Conservation (phyloP, 1,140 invertebrate genomes). For the Dysdera silvatica region DNA sequence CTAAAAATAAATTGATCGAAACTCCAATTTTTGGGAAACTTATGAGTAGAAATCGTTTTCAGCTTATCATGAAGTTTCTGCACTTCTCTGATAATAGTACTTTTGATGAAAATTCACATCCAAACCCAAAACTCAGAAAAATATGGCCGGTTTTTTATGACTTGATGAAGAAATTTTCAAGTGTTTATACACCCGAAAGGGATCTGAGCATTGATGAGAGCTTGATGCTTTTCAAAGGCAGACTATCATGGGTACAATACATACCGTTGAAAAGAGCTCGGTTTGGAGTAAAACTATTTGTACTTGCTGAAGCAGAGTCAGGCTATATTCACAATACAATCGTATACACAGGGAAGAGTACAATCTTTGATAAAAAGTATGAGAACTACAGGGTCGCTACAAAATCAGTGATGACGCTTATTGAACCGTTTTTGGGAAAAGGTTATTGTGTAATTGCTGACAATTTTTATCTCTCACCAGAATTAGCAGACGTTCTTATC, state of each 20-base stretch:
- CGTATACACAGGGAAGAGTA: neutral
- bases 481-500: conserved; percentile 2
- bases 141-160: neutral
- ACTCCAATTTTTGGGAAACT: neutral
- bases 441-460: conserved; percentile 3
- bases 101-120: conserved; percentile 2
- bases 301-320: neutral
- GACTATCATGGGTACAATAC: conserved; percentile 9
- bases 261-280: neutral
- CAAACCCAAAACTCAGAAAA: conserved; percentile 6
- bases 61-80: conserved; percentile 7
- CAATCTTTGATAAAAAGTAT: neutral
- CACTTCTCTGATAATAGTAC: conserved; percentile 6
- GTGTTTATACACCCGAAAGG: conserved; percentile 8
- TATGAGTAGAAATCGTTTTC: neutral
- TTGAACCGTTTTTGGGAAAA: neutral
- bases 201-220: conserved; percentile 5
- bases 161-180: conserved; percentile 1
- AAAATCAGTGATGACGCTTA: neutral
- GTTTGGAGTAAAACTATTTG: neutral
- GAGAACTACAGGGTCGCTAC: neutral
- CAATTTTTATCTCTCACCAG: neutral
- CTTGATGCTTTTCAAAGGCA: neutral
- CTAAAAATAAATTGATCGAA: conserved; percentile 2
- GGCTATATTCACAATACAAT: neutral